Evolutionary conservation across 2,888 invertebrate genomes (phyloP).

Genomic region (Sycophila texana): DNA sequence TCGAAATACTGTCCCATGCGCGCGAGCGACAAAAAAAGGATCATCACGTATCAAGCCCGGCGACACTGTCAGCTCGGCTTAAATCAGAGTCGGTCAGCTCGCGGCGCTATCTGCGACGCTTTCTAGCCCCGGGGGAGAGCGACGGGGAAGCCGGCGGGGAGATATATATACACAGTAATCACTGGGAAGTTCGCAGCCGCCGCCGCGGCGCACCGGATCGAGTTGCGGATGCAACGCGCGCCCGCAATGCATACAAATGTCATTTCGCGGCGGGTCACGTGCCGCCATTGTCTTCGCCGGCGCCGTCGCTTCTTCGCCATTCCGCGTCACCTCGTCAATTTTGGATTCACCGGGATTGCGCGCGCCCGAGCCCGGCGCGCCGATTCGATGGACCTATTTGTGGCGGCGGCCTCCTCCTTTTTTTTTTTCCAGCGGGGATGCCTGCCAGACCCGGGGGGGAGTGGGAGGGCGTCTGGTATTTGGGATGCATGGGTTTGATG

Average conservation of each 20-base stretch:
- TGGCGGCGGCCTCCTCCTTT: too few species aligned
- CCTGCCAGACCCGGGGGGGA: too few species aligned
- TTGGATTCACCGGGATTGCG: conserved; percentile 16
- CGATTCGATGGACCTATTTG: too few species aligned
- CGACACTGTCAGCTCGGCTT: too few species aligned
- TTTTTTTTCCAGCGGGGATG: too few species aligned
- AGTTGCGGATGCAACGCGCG: conserved; percentile 64
- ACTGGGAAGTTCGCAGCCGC: conserved; percentile 63
- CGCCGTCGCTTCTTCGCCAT: conserved; percentile 14
- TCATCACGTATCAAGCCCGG: too few species aligned
- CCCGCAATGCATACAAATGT: conserved; percentile 73
- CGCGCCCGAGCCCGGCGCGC: too few species aligned
- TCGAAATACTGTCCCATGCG: too few species aligned
- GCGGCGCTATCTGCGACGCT: not conserved
- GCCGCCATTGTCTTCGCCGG: not conserved
- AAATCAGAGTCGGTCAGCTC: conserved; percentile 7
- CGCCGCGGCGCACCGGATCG: conserved; percentile 62
- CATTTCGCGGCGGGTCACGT: conserved; percentile 36
- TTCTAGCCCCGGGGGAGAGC: not conserved
- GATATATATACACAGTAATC: conserved; percentile 72
- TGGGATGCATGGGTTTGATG: too few species aligned
- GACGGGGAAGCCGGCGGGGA: conserved; percentile 27
- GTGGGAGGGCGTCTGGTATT: too few species aligned
- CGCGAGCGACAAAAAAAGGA: too few species aligned
- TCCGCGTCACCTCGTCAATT: conserved; percentile 41